A percentile compares a stretch with the other conserved stretches of the same genome.
Conservation (phyloP, 2,888 invertebrate genomes). For the Drosophila multiciliata region DNA sequence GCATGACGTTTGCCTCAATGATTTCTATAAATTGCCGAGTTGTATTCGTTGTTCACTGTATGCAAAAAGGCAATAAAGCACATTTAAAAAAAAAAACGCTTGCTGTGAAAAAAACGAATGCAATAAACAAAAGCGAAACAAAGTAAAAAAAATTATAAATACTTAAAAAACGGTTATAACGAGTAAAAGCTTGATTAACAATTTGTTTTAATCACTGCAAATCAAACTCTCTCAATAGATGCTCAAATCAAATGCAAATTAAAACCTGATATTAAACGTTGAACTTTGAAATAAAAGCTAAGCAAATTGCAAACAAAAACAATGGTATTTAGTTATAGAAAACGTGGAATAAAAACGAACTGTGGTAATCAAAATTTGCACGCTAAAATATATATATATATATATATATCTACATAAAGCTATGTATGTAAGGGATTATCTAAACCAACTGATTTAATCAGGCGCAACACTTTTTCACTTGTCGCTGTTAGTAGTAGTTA, state of each 20-base stretch:
- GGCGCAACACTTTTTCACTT: slow-evolving; percentile 53
- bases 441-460: slow-evolving; percentile 40
- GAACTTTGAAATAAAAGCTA: slow-evolving; percentile 6
- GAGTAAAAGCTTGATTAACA: slow-evolving; percentile 16
- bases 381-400: no score
- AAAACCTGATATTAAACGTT: neutral
- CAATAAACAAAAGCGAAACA: slow-evolving; percentile 2
- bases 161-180: slow-evolving; percentile 25
- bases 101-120: neutral
- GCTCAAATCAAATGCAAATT: slow-evolving; percentile 7
- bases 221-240: slow-evolving; percentile 48
- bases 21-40: slow-evolving; percentile 30
- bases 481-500: slow-evolving; percentile 11
- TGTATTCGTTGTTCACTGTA: slow-evolving; percentile 22
- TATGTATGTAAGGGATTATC: slow-evolving; percentile 1
- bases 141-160: slow-evolving; percentile 3
- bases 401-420: neutral
- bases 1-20: slow-evolving; percentile 48
- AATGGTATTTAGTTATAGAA: neutral
- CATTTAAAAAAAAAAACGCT: neutral
- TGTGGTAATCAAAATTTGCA: neutral
- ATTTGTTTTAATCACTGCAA: slow-evolving; percentile 48
- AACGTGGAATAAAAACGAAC: neutral
- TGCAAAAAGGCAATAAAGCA: slow-evolving; percentile 5
- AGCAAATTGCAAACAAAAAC: neutral